Percentiles rank a stretch among this genome's conserved stretches.
phyloP scores from a whole-genome alignment of 2,888 invertebrate genomes.

The Ligdia adustata region DNA sequence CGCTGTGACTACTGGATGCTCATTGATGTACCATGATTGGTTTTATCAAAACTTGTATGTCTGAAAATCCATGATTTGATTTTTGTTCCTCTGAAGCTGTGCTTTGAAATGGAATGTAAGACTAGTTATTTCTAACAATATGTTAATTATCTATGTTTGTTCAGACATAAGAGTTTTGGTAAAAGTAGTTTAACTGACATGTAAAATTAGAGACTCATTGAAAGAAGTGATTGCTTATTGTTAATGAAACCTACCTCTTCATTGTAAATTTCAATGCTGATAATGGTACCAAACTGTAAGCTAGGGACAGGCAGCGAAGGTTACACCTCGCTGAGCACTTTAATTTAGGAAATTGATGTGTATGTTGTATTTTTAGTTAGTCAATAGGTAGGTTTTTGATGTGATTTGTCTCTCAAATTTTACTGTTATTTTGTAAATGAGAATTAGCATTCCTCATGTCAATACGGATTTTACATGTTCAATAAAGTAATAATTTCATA shows the following conservation, averaged over 20 bases:
- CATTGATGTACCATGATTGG: slow-evolving; percentile 72
- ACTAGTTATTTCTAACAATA: slow-evolving; percentile 54
- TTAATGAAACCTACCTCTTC: slow-evolving; percentile 81
- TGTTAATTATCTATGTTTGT: slow-evolving; percentile 53
- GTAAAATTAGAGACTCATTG: slow-evolving; percentile 80
- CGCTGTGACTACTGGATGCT: slow-evolving; percentile 81
- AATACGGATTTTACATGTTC: slow-evolving; percentile 85
- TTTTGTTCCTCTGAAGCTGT: slow-evolving; percentile 63
- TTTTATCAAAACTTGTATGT: slow-evolving; percentile 77
- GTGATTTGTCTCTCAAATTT: slow-evolving; percentile 84
- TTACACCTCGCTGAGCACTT: slow-evolving; percentile 51
- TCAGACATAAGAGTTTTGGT: slow-evolving; percentile 74
- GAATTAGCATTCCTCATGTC: slow-evolving; percentile 85
- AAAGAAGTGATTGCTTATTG: slow-evolving; percentile 68
- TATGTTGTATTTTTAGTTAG: slow-evolving; percentile 84
- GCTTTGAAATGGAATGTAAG: slow-evolving; percentile 68
- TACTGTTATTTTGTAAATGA: slow-evolving; percentile 84
- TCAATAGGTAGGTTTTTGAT: slow-evolving; percentile 82
- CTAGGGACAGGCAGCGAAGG: slow-evolving; percentile 53
- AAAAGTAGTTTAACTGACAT: slow-evolving; percentile 62
- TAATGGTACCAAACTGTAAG: slow-evolving; percentile 79
- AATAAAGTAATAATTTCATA: slow-evolving; percentile 85
- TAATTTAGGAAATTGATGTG: slow-evolving; percentile 44
- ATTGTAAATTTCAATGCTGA: slow-evolving; percentile 81
- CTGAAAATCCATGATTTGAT: slow-evolving; percentile 56